phyloP scores from a whole-genome alignment of 2,797 vertebrate species.

The Hephaestus fuliginosus region DNA sequence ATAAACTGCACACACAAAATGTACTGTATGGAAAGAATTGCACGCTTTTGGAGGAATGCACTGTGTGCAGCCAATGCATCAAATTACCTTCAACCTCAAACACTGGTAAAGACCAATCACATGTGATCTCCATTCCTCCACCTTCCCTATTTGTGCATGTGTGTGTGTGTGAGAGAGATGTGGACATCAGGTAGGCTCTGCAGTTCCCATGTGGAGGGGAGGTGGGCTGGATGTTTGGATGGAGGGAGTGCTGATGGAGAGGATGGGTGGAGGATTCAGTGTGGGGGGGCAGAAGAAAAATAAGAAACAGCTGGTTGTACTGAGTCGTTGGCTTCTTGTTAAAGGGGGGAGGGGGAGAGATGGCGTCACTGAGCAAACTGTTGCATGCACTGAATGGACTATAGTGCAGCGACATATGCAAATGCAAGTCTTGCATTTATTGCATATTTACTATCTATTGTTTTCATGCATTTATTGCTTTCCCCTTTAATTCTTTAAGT shows the following conservation, averaged over 20 bases:
- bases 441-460: too few relatives aligned
- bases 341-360: conserved; percentile 30
- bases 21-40: conserved; percentile 16
- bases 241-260: conserved; percentile 53
- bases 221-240: conserved; percentile 44
- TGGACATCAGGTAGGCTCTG: conserved; percentile 53
- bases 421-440: neutral
- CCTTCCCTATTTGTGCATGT: conserved; percentile 25
- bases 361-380: conserved; percentile 42
- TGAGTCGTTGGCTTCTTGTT: conserved; percentile 40
- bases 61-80: conserved; percentile 45
- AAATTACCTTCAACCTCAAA: conserved; percentile 38
- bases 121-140: conserved; percentile 21
- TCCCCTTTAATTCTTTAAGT: neutral
- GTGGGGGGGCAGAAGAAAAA: conserved; percentile 46
- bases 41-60: conserved; percentile 32
- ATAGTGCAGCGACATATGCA: neutral
- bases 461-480: neutral
- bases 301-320: conserved; percentile 70
- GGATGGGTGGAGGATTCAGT: neutral
- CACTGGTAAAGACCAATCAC: conserved; percentile 15
- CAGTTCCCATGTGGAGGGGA: conserved; percentile 27
- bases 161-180: conserved; percentile 20
- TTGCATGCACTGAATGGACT: conserved; percentile 21
- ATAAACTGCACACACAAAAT: conserved; percentile 16